Evolutionary conservation across 64 coral and sea anemone genomes (phyloP), one percentile per base, ranked within the genome.

Genomic region (Stichodactyla mertensii): DNA sequence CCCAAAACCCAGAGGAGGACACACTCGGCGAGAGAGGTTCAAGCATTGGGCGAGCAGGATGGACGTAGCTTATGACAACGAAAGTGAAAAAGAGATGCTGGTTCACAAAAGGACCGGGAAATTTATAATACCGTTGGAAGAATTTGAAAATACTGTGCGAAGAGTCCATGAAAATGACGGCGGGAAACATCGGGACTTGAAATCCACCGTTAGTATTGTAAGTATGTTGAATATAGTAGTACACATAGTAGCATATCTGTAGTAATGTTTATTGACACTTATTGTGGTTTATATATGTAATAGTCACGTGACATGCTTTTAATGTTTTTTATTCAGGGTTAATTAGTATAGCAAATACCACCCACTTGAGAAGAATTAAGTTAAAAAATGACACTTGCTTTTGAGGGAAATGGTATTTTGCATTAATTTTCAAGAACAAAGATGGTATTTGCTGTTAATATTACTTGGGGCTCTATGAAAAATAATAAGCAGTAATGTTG

Each of bases 31-130:
- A 56, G 94, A 97, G 82, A 92, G 80, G 55, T 97, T 97, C 22
- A 97, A 97, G 58, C 88, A 90, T 70, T 97, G 94, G 94, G 91
- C 94, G 27, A 88, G 89, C 53, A 87, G 94, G 52, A 97, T 97
- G 94, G 91, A 97, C 82, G 57, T 92, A 71, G 19, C 67, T 55
- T 88, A 85, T 16, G 91, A 97, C 67, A 13, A 61, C 4, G 85
- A 92, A 57, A 89, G 88, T 6, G 78, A 81, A 56, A 54, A 64
- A 36, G 90, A 95, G 6, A 71, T 92, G 10, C 71, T 99, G 16
- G 86, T 95, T 14, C 82, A 92, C 36, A 90, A 88, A 83, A 83
- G 90, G 77, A 92, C 97, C 53, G 93, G 97, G 18, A 99, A 99
- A 90, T 88, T 99, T 54, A 92, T 99, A 78, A 62, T 99, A 64